Base-by-base conservation (phyloP, 2,888 invertebrate genomes). In the Acrocera orbiculus region DNA sequence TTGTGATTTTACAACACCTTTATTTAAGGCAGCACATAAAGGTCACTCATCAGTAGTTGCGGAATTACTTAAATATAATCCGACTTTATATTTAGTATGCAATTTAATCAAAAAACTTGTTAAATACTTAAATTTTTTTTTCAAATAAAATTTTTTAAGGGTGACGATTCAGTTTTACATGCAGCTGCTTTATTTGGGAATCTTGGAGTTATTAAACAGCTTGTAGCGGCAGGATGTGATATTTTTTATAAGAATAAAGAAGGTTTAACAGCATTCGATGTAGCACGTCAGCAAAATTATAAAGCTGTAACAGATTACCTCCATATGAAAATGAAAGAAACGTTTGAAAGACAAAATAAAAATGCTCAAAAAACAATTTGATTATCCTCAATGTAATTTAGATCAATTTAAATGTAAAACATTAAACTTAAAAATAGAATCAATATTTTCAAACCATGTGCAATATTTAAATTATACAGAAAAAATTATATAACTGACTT, bases 1-100 rank as follows among this genome's bases (percentile, higher is more conserved):
- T 57, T 79, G 83, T 64, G 87, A 92, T 62, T 92, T 92, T 27
- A 90, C 90, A 23, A 92, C 90, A 2, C 82, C 92, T 2, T 63
- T 93, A 40, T 92, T 92, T 61, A 93, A 93, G 60, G 90, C 92
- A 22, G 77, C 87, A 22, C 92, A 93, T 60, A 93, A 93, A 63
- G 92, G 92, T 1, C 87, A 89, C 58, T 69, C 77, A 3, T 79
- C 80, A 8, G 90, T 92, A 3, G 79, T 89, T 2, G 72, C 73
- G 0, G 85, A 86, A 53, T 62, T 92, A 42, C 69, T 93, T 36
- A 78, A 76, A 48, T 76, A 77, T 52, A 74, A 76, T 35, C 89
- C 92, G 8, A 78, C 77, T 49, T 65, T 89, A 19, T n/a, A 24
- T 31, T 16, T 31, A 17, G 13, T 27, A 19, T 27, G 19, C 10